Evolutionary conservation across 2,797 vertebrate genomes (phyloP), one percentile per base, ranked within the genome.

Genomic region (Tauraco hartlaubi): DNA sequence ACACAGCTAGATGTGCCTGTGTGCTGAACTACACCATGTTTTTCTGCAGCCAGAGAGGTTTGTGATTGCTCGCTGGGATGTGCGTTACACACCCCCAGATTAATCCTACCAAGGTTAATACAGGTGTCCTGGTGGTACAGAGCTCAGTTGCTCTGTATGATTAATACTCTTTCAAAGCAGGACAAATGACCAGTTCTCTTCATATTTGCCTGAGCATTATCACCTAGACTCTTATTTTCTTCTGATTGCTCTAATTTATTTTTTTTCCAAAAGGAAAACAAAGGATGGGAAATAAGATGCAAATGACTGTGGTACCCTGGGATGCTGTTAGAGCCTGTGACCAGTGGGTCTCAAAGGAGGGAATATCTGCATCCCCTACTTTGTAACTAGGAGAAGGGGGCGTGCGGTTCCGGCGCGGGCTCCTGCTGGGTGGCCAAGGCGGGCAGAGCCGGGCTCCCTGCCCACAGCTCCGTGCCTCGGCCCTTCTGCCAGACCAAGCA

Each of bases 161-260:
- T 94, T 90, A 96, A 95, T 94, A 61, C 44, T 58, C 87, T 59
- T 83, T 55, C 86, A 66, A 15, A 91, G 80, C 66, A 81, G 94
- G 79, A 95, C 89, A 96, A 92, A 88, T 77, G 80, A 39, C 90
- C 72, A 10, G 8, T 7, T 91, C 88, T 82, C 58, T 71, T 5
- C 15, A 68, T 52, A 41, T 46, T 74, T 93, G 48, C 62, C 88
- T 59, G 35, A 69, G 61, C 48, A 8, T 66, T 80, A 74, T 71
- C 75, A 55, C 52, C 88, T 62, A 31, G 54, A 54, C 43, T 75
- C 84, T 80, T 39, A 9, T 28, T 94, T 86, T 63, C 74, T 74
- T 75, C 67, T 80, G 9, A 33, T 89, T 46, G 37, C 41, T 89
- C 43, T 52, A 14, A 23, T 73, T 84, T 3, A 1, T 39, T 43